Conservation (phyloP, 2,797 vertebrate genomes). For the Falco rusticolus region DNA sequence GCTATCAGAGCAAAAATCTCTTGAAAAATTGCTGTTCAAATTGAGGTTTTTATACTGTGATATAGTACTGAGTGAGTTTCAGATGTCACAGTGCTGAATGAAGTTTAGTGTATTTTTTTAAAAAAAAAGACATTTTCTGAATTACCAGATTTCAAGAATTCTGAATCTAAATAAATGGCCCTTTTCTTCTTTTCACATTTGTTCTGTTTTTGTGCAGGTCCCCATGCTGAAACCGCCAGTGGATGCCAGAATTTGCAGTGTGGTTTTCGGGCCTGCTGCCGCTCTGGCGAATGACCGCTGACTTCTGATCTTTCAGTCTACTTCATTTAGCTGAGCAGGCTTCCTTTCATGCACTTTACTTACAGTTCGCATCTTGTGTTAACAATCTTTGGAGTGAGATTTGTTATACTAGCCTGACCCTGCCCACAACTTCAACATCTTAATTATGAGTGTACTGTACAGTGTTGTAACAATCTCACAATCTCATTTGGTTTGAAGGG, state of each 20-base stretch:
- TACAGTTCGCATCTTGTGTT: slow-evolving; percentile 79
- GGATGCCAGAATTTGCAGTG: slow-evolving; percentile 99
- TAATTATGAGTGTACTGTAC: slow-evolving; percentile 72
- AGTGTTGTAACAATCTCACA: slow-evolving; percentile 73
- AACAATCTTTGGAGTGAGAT: slow-evolving; percentile 74
- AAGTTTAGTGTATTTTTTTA: neutral
- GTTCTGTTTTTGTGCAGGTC: slow-evolving; percentile 88
- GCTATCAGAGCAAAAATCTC: neutral
- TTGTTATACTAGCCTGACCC: slow-evolving; percentile 70
- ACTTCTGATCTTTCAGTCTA: slow-evolving; percentile 72
- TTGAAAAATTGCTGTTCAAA: neutral
- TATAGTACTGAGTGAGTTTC: rapidly evolving
- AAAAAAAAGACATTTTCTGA: neutral
- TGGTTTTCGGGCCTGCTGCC: slow-evolving; percentile 98
- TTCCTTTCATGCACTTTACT: slow-evolving; percentile 93
- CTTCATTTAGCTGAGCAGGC: slow-evolving; percentile 82
- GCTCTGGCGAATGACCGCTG: slow-evolving; percentile 91
- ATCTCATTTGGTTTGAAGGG: slow-evolving; percentile 69
- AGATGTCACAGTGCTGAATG: neutral
- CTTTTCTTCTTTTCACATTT: slow-evolving; percentile 75
- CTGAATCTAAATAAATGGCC: neutral
- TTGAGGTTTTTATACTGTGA: neutral
- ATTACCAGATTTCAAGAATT: neutral
- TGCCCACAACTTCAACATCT: slow-evolving; percentile 60
- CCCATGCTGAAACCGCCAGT: slow-evolving; percentile 95